Evolutionary conservation across 2,888 invertebrate genomes (phyloP).

Genomic region (Cremastinae sp.): DNA sequence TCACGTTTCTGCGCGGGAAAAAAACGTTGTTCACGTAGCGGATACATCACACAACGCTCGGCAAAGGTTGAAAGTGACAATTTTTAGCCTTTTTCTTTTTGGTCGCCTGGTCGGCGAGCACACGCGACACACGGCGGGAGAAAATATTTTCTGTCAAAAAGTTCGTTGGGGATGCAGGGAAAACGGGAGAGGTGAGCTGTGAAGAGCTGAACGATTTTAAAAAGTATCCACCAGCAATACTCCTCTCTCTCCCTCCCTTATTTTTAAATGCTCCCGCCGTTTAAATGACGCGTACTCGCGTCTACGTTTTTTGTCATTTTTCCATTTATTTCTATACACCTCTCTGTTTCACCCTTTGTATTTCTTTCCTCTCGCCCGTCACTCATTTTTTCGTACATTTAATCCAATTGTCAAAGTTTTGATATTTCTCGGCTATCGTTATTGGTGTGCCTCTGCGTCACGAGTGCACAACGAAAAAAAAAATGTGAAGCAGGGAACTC

Average conservation of each 20-base stretch:
- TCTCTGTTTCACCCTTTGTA: not conserved
- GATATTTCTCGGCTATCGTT: conserved; percentile 54
- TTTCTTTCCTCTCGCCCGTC: conserved; percentile 2
- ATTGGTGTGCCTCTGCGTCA: conserved; percentile 14
- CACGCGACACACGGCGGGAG: conserved; percentile 34
- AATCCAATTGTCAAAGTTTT: conserved; percentile 59
- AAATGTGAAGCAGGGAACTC: not conserved
- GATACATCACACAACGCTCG: conserved; percentile 23
- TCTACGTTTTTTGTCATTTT: conserved; percentile 1
- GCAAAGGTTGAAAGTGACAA: conserved; percentile 47
- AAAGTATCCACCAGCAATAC: conserved; percentile 39
- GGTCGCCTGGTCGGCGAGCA: not conserved
- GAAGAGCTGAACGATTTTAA: conserved; percentile 32
- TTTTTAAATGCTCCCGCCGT: conserved; percentile 49
- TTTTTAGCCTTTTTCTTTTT: conserved; percentile 23
- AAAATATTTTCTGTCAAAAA: conserved; percentile 56
- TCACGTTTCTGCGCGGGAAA: conserved; percentile 43
- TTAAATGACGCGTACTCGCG: conserved; percentile 30
- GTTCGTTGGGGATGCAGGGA: conserved; percentile 23
- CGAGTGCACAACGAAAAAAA: not conserved
- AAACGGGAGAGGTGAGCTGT: conserved; percentile 31
- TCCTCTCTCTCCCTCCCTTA: conserved; percentile 9
- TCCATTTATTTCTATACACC: too few relatives aligned
- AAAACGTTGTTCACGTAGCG: conserved; percentile 4
- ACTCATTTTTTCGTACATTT: conserved; percentile 38